Evolutionary conservation across 64 coral and sea anemone species (phyloP).

Genomic region (Cladopsammia gracilis): DNA sequence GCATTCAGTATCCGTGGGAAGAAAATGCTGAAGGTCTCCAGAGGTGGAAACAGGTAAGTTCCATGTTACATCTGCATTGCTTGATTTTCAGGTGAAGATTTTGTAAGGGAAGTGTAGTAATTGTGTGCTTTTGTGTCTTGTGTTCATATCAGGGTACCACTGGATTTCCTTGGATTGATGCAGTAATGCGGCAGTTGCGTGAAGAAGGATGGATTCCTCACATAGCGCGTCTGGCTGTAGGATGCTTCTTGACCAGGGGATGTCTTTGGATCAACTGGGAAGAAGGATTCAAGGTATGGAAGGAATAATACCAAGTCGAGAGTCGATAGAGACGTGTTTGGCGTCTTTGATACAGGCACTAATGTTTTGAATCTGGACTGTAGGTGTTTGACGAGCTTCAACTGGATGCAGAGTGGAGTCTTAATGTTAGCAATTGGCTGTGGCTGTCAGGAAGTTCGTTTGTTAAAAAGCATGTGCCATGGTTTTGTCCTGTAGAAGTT

Average conservation of each 20-base stretch:
- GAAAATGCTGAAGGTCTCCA: conserved; percentile 39
- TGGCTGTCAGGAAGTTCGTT: conserved; percentile 71
- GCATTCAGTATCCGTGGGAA: conserved; percentile 42
- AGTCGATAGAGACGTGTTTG: conserved; percentile 12
- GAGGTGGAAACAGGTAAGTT: conserved; percentile 55
- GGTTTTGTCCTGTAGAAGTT: conserved; percentile 76
- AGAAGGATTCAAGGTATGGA: conserved; percentile 89
- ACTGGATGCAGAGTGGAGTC: conserved; percentile 72
- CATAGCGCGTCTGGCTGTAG: conserved; percentile 88
- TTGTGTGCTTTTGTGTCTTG: neutral
- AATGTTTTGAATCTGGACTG: neutral
- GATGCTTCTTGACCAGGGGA: conserved; percentile 94
- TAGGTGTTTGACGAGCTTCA: conserved; percentile 66
- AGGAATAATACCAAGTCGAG: neutral
- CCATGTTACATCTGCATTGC: neutral
- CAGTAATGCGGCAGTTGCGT: conserved; percentile 86
- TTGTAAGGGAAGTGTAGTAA: neutral
- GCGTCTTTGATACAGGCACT: neutral
- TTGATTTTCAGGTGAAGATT: neutral
- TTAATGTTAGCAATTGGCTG: conserved; percentile 65
- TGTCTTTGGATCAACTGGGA: conserved; percentile 99
- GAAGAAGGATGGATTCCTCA: conserved; percentile 92
- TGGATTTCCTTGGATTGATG: conserved; percentile 98
- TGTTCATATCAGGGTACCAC: conserved; percentile 66
- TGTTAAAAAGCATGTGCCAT: conserved; percentile 53